Conservation (phyloP, 2,888 invertebrate species). For the Heliothis peltigera region DNA sequence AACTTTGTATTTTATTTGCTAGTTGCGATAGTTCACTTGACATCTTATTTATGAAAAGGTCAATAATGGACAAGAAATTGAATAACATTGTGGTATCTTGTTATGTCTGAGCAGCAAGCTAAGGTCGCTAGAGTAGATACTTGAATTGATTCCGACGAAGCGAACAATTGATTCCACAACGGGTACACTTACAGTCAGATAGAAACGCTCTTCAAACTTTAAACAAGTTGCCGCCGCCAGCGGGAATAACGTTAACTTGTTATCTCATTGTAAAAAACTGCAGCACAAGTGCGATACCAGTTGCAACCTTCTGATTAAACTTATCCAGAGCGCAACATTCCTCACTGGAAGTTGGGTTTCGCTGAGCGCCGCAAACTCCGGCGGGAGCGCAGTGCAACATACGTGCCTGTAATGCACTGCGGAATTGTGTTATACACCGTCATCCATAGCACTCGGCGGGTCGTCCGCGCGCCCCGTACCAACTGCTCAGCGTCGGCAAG, state of each 20-base stretch:
- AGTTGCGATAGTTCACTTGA: neutral
- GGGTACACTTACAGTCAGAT: conserved; percentile 4
- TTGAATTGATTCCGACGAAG: conserved; percentile 4
- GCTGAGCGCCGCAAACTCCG: conserved; percentile 35
- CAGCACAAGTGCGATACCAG: conserved; percentile 33
- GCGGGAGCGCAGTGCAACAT: conserved; percentile 28
- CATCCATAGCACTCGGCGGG: conserved; percentile 23
- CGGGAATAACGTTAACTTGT: conserved; percentile 23
- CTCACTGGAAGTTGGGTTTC: conserved; percentile 40
- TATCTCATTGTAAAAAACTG: conserved; percentile 38
- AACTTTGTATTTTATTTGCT: neutral
- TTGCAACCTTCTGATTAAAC: conserved; percentile 41
- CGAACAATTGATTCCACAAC: conserved; percentile 6
- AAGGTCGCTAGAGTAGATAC: neutral
- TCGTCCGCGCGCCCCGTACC: conserved; percentile 19
- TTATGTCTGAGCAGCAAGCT: neutral
- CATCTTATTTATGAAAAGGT: too few species aligned
- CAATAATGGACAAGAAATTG: neutral
- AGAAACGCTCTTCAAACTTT: conserved; percentile 27
- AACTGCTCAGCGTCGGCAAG: conserved; percentile 22
- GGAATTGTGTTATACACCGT: conserved; percentile 35
- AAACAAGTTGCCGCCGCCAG: conserved; percentile 12
- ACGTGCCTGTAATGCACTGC: conserved; percentile 31
- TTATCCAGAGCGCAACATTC: conserved; percentile 27
- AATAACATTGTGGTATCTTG: neutral